Evolutionary conservation across 1,140 invertebrate genomes (phyloP).

Genomic region (Ruditapes philippinarum): DNA sequence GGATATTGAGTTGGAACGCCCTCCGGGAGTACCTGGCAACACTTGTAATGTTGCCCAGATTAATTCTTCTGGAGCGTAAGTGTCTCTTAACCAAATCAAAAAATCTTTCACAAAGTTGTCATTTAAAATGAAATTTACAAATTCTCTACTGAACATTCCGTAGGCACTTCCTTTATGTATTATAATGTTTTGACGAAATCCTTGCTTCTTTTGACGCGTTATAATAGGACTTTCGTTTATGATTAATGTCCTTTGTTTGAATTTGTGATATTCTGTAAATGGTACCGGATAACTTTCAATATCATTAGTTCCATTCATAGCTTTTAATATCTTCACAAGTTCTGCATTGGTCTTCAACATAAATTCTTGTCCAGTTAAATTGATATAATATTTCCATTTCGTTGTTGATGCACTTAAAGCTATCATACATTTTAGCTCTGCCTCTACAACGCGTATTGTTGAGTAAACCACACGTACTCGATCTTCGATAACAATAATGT

Average conservation of each 20-base stretch:
- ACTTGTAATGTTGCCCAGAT: conserved; percentile 51
- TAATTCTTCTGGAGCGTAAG: conserved; percentile 46
- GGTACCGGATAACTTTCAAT: conserved; percentile 63
- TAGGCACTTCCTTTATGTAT: conserved; percentile 56
- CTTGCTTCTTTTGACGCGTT: background rate
- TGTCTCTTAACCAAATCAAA: conserved; percentile 21
- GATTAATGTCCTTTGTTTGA: background rate
- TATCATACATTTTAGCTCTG: conserved; percentile 79
- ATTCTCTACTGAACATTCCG: conserved; percentile 37
- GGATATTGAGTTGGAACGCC: background rate
- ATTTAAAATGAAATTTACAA: conserved; percentile 20
- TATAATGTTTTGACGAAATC: background rate
- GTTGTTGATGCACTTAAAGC: background rate
- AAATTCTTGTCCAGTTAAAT: conserved; percentile 83
- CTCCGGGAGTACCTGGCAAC: background rate
- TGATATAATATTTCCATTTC: conserved; percentile 84
- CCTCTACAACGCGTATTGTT: conserved; percentile 70
- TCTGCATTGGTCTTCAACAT: conserved; percentile 83
- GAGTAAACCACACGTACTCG: conserved; percentile 59
- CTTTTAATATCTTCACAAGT: conserved; percentile 77
- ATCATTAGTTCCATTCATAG: conserved; percentile 79
- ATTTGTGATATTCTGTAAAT: background rate
- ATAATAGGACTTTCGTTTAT: background rate
- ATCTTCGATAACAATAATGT: conserved; percentile 68
- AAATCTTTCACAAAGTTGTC: conserved; percentile 31